phyloP scores from a whole-genome alignment of 2,797 vertebrate genomes.

The Acrocephalus scirpaceus region DNA sequence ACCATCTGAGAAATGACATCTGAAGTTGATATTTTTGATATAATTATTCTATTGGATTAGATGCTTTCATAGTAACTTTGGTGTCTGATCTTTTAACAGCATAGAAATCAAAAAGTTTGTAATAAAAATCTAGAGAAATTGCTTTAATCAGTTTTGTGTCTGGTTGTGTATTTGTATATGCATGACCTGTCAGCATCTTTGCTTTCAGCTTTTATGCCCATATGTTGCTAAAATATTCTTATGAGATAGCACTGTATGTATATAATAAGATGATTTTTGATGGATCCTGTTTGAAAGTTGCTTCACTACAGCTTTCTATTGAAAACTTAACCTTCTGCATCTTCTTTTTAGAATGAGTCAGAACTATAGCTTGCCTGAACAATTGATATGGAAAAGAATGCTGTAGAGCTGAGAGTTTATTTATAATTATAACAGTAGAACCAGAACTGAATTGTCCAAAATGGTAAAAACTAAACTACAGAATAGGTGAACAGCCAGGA shows the following conservation, averaged over 20 bases:
- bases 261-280: not conserved
- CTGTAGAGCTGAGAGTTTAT: not conserved
- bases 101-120: not conserved
- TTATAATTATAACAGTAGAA: not conserved
- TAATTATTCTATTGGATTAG: not conserved
- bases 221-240: not conserved
- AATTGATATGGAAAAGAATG: not conserved
- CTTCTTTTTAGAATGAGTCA: constrained; percentile 1
- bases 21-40: not conserved
- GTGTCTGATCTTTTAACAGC: not conserved
- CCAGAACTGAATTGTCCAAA: not conserved
- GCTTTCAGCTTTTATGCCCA: not conserved
- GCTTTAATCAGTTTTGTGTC: not conserved
- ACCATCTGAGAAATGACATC: not conserved
- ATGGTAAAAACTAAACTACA: not conserved
- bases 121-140: not conserved
- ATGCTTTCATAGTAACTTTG: not conserved
- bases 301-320: not conserved
- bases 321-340: not conserved
- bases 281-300: not conserved
- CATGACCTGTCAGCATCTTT: not conserved
- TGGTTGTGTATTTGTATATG: not conserved
- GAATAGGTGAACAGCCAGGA: not conserved
- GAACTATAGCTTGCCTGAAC: not conserved
- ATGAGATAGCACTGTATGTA: not conserved